Conservation (phyloP, 1,140 invertebrate genomes). For the Neelides sp. region DNA sequence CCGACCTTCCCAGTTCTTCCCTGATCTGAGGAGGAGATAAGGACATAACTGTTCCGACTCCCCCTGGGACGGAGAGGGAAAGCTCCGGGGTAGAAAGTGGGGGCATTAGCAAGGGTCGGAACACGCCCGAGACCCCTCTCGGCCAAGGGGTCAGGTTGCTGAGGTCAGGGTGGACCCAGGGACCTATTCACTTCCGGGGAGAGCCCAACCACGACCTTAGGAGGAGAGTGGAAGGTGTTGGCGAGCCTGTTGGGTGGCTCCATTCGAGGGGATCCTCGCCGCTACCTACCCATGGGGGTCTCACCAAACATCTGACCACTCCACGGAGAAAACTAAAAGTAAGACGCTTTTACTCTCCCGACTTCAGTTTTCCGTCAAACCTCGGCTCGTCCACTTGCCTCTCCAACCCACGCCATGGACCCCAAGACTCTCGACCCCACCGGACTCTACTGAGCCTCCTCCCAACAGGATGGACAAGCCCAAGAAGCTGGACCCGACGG, state of each 20-base stretch:
- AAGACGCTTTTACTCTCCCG: slow-evolving; percentile 21
- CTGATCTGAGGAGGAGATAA: slow-evolving; percentile 9
- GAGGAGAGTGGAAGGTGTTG: too few relatives aligned
- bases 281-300: slow-evolving; percentile 1
- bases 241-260: slow-evolving; percentile 1
- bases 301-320: neutral
- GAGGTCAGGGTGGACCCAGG: too few relatives aligned
- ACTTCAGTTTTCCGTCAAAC: slow-evolving; percentile 25
- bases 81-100: too few relatives aligned
- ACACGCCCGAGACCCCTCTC: neutral
- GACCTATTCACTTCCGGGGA: too few relatives aligned
- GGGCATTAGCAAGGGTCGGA: neutral
- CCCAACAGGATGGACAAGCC: slow-evolving; percentile 20
- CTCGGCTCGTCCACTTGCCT: slow-evolving; percentile 2
- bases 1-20: slow-evolving; percentile 8
- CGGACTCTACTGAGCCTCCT: slow-evolving; percentile 21
- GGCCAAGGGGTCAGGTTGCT: too few relatives aligned
- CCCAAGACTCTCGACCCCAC: slow-evolving; percentile 27
- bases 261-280: neutral
- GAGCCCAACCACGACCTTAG: too few relatives aligned
- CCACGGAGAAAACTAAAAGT: slow-evolving; percentile 28
- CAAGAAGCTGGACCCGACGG: slow-evolving; percentile 30
- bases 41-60: slow-evolving; percentile 7
- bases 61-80: neutral
- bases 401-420: slow-evolving; percentile 12